These are phyloP conservation scores for Cybosia mesomella DNA, from an alignment of 2,888 invertebrate genomes.

Conservation along the genomic window DNA sequence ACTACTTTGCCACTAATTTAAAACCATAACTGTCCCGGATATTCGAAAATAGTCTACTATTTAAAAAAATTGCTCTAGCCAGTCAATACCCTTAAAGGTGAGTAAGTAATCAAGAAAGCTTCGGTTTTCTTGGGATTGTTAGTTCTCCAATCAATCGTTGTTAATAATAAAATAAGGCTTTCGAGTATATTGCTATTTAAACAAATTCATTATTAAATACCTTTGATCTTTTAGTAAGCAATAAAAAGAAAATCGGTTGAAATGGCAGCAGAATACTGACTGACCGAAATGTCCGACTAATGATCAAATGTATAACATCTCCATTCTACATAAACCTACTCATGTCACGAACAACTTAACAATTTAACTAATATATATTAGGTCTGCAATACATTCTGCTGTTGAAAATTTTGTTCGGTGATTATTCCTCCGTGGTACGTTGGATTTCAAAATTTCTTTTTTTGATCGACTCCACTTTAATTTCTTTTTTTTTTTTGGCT, in stretches of 20 bases:
- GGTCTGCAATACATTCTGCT: too few relatives aligned
- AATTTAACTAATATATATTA: too few relatives aligned
- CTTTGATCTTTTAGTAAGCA: not conserved
- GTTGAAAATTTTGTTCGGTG: too few relatives aligned
- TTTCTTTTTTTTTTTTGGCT: too few relatives aligned
- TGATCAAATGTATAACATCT: too few relatives aligned
- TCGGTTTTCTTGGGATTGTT: slow-evolving; percentile 26
- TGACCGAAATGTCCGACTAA: not conserved
- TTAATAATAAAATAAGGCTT: slow-evolving; percentile 45
- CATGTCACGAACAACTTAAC: too few relatives aligned
- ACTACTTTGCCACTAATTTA: too few relatives aligned
- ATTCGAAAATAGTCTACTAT: not conserved
- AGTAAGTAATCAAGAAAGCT: slow-evolving; percentile 34
- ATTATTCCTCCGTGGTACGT: too few relatives aligned
- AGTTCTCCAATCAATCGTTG: slow-evolving; percentile 41
- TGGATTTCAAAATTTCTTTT: too few relatives aligned
- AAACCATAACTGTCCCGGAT: not conserved
- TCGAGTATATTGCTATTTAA: slow-evolving; percentile 26
- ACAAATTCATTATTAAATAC: slow-evolving; percentile 25
- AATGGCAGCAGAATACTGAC: not conserved
- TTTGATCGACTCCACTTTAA: too few relatives aligned
- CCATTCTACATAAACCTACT: not conserved
- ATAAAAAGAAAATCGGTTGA: not conserved
- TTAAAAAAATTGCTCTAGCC: not conserved
- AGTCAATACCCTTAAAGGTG: slow-evolving; percentile 28